Evolutionary conservation across 2,888 invertebrate genomes (phyloP).

Genomic region (Heteromyza rotundicornis): DNA sequence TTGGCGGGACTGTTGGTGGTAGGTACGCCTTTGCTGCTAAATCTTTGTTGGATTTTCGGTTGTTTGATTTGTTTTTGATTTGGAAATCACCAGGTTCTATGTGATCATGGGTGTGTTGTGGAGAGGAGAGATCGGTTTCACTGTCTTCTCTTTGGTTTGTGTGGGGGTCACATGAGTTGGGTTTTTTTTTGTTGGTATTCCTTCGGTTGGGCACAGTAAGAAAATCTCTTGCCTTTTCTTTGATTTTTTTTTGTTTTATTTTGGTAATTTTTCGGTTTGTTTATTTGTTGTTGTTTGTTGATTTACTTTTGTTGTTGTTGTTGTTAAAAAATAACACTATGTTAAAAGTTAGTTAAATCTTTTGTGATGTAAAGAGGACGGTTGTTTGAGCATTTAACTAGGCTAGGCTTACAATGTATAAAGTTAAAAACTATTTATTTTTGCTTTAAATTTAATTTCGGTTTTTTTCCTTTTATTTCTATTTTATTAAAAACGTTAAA

Average conservation of each 20-base stretch:
- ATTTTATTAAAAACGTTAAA: conserved; percentile 2
- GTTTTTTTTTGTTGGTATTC: no score
- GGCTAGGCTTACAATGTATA: conserved; percentile 7
- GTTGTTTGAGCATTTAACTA: conserved; percentile 21
- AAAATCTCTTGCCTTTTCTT: neutral
- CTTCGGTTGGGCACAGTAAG: neutral
- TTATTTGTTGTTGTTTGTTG: no score
- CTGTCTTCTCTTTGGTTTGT: no score
- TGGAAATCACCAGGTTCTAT: no score
- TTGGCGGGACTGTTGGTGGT: neutral
- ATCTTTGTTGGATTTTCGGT: no score
- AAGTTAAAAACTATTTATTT: conserved; percentile 14
- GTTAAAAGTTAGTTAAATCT: conserved; percentile 24
- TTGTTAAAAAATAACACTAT: conserved; percentile 17
- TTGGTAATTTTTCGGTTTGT: neutral
- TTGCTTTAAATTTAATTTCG: neutral
- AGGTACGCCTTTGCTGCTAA: neutral
- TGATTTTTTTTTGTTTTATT: conserved; percentile 4
- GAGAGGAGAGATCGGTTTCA: no score
- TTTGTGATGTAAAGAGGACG: conserved; percentile 29
- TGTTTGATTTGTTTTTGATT: no score
- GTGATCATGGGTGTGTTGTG: neutral
- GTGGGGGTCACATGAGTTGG: no score
- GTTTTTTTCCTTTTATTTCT: neutral
- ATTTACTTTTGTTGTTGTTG: no score